phyloP scores from a whole-genome alignment of 2,888 invertebrate genomes.

The Quadroppia sp. region DNA sequence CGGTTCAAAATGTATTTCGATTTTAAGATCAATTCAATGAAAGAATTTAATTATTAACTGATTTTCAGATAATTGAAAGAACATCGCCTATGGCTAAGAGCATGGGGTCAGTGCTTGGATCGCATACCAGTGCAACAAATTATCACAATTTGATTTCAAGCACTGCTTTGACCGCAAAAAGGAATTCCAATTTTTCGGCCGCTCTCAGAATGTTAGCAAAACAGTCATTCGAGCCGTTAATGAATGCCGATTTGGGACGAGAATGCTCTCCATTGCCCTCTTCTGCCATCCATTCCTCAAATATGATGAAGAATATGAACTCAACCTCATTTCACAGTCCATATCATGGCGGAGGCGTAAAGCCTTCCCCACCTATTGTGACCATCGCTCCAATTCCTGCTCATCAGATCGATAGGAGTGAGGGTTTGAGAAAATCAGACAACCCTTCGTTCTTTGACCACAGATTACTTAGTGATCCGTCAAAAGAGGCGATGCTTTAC shows the following conservation, averaged over 20 bases:
- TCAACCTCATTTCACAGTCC: not conserved
- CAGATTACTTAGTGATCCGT: not conserved
- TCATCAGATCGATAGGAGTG: constrained; percentile 23
- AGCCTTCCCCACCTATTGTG: constrained; percentile 2
- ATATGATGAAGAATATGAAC: not conserved
- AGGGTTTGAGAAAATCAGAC: constrained; percentile 15
- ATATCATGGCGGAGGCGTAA: not conserved
- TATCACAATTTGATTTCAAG: constrained; percentile 42
- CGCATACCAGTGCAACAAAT: constrained; percentile 49
- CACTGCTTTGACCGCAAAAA: constrained; percentile 51
- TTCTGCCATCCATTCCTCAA: not conserved
- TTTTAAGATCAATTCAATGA: not conserved
- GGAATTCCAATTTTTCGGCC: constrained; percentile 72
- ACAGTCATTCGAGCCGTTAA: constrained; percentile 58
- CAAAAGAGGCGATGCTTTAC: constrained; percentile 16
- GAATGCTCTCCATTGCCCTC: not conserved
- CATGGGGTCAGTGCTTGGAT: not conserved
- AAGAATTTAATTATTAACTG: not conserved
- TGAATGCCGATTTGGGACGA: not conserved
- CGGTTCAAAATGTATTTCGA: not conserved
- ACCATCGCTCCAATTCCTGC: constrained; percentile 25
- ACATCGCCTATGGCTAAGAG: not conserved
- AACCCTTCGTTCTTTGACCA: not conserved
- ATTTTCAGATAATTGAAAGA: not conserved
- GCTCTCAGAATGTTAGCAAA: constrained; percentile 84